Base-by-base conservation (phyloP, 2,888 invertebrate species). In the Drosophila tanythrix region DNA sequence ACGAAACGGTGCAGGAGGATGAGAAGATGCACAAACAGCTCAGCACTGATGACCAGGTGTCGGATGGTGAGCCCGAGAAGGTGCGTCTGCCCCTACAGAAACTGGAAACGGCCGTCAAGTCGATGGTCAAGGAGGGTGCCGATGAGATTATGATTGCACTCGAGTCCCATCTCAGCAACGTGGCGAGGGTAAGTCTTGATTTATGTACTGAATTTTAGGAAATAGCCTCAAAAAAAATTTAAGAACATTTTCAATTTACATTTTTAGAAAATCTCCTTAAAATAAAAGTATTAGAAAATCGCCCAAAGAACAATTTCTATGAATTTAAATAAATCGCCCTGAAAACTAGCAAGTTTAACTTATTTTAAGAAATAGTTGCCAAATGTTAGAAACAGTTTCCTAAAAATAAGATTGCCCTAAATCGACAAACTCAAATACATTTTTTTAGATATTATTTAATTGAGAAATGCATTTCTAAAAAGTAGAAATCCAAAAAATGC, bases 101-200 rank as follows among this genome's bases (percentile, higher is more conserved):
- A 64, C 93, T 93, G 11, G 92, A 92, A 81, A 94, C 94, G 67
- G 90, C 88, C 5, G 81, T 90, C 67, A 87, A 91, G 60, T 70
- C 79, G 52, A 91, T 83, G 36, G 78, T 86, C 58, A 91, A 90
- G 75, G 81, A 81, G 43, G 76, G 81, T 10, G 81, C 81, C 46
- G 92, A 91, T 40, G 95, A 95, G 90, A 95, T 95, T 0, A 95
- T 95, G 95, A 93, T 94, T 43, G 95, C 95, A n/a, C 94, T 95
- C 70, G 95, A 95, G 40, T 88, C 91, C 18, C 92, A 92, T 56
- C 77, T 91, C 5, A 79, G 84, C 43, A 81, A 90, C 2, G 89
- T 88, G 11, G 86, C 90, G 62, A 85, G 91, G 76, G 93, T 93
- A 84, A 79, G 92, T 72, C 33, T 0, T 10, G 10, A 31, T 29